A percentile compares a stretch with the other conserved stretches of the same genome.
Evolutionary conservation across 2,113 vertebrate genomes (phyloP).

Genomic region (Anser brachyrhynchus): DNA sequence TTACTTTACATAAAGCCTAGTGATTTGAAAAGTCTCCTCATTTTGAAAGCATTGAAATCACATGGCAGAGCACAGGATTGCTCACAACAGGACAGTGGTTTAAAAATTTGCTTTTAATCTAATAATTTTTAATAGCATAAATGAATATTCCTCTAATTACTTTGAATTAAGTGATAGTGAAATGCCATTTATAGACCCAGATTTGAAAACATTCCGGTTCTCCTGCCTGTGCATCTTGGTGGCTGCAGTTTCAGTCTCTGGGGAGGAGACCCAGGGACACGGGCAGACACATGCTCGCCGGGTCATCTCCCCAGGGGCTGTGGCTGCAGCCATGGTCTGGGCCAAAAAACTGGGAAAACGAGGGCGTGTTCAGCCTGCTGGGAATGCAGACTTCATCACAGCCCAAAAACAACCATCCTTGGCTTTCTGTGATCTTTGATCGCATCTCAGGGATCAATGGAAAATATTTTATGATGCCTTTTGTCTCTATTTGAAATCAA

Average conservation of each 20-base stretch:
- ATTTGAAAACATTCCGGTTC: not conserved
- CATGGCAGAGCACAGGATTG: not conserved
- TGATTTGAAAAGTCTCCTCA: constrained; percentile 7
- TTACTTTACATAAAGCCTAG: constrained; percentile 28
- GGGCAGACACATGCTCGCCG: too few relatives aligned
- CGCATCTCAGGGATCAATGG: constrained; percentile 18
- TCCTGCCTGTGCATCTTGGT: not conserved
- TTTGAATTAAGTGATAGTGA: constrained; percentile 19
- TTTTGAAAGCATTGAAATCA: not conserved
- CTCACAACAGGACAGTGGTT: not conserved
- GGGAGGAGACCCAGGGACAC: not conserved
- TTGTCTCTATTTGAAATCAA: constrained; percentile 55
- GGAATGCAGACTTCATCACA: rapidly evolving
- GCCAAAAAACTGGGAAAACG: rapidly evolving
- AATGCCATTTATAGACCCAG: not conserved
- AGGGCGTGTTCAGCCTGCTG: not conserved
- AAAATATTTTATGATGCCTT: constrained; percentile 39
- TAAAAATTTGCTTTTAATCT: constrained; percentile 33
- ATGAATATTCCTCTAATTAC: constrained; percentile 6
- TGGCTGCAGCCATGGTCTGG: not conserved
- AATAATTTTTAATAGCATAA: constrained; percentile 57
- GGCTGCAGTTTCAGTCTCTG: not conserved
- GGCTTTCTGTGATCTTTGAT: not conserved
- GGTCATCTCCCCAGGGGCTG: too few relatives aligned
- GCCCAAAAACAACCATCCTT: not conserved